Percentiles rank a stretch among this genome's conserved stretches.
Evolutionary conservation across 2,888 invertebrate genomes (phyloP).

Genomic region (Heliconius ethilla): DNA sequence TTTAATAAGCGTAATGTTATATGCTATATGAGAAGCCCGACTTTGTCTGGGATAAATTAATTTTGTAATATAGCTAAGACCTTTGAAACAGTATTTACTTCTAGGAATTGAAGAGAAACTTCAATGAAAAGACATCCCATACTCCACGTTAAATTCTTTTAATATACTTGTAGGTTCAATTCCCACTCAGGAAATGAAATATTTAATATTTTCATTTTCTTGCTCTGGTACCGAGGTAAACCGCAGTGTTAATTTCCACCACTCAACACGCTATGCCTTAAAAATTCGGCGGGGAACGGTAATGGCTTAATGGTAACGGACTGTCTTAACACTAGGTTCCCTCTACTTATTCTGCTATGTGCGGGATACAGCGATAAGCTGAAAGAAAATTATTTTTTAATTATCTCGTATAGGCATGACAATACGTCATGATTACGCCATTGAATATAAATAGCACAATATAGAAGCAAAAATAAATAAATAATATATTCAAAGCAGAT

Average conservation of each 20-base stretch:
- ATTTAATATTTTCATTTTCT: background rate
- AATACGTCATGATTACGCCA: background rate
- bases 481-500: background rate
- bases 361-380: background rate
- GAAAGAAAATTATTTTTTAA: too few relatives aligned
- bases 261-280: background rate
- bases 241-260: background rate
- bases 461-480: slow-evolving; percentile 3
- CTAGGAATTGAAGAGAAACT: background rate
- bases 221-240: background rate
- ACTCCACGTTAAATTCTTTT: too few relatives aligned
- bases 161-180: background rate
- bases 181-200: background rate
- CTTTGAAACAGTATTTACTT: background rate
- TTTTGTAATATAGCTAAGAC: background rate
- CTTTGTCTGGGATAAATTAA: background rate
- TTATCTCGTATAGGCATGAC: too few relatives aligned
- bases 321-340: background rate
- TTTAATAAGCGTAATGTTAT: slow-evolving; percentile 17
- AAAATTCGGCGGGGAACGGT: background rate
- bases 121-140: too few relatives aligned
- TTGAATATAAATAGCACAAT: background rate
- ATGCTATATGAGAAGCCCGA: background rate
- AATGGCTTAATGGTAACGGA: background rate
- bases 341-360: background rate